phyloP scores from a whole-genome alignment of 92 coral and sea anemone genomes.

The Isaurus tuberculatus region DNA sequence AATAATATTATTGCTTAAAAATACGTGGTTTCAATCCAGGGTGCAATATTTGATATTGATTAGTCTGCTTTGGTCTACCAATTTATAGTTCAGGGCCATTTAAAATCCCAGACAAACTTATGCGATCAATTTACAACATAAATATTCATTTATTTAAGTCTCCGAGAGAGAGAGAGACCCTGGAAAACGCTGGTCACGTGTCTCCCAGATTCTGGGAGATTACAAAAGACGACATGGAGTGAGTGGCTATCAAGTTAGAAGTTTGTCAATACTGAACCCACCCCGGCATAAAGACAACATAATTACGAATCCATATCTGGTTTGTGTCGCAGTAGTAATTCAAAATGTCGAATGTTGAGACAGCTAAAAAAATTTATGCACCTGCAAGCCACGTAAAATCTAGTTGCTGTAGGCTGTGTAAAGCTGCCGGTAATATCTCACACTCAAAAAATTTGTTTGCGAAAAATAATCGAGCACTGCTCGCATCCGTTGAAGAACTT shows the following conservation, averaged over 20 bases:
- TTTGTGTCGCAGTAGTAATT: neutral
- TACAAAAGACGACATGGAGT: slow-evolving; percentile 32
- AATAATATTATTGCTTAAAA: neutral
- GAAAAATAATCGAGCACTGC: slow-evolving; percentile 21
- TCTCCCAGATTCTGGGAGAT: slow-evolving; percentile 54
- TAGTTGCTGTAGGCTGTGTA: slow-evolving; percentile 33
- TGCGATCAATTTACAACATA: too few relatives aligned
- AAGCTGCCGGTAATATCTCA: neutral
- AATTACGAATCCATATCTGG: neutral
- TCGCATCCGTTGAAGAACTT: slow-evolving; percentile 24
- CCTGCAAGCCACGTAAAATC: slow-evolving; percentile 26
- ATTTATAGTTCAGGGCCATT: too few relatives aligned
- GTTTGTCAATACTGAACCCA: slow-evolving; percentile 37
- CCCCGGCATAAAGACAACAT: slow-evolving; percentile 11
- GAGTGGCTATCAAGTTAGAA: slow-evolving; percentile 22
- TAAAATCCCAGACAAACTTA: too few relatives aligned
- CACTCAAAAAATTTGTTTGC: slow-evolving; percentile 10
- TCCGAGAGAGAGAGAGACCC: too few relatives aligned
- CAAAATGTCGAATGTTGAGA: neutral
- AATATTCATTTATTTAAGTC: too few relatives aligned
- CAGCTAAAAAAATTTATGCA: slow-evolving; percentile 29
- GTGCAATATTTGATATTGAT: too few relatives aligned
- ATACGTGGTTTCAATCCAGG: too few relatives aligned
- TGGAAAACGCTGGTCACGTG: slow-evolving; percentile 33
- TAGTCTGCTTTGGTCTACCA: too few relatives aligned